phyloP scores from a whole-genome alignment of 2,888 invertebrate species.

The Nemurella pictetii region DNA sequence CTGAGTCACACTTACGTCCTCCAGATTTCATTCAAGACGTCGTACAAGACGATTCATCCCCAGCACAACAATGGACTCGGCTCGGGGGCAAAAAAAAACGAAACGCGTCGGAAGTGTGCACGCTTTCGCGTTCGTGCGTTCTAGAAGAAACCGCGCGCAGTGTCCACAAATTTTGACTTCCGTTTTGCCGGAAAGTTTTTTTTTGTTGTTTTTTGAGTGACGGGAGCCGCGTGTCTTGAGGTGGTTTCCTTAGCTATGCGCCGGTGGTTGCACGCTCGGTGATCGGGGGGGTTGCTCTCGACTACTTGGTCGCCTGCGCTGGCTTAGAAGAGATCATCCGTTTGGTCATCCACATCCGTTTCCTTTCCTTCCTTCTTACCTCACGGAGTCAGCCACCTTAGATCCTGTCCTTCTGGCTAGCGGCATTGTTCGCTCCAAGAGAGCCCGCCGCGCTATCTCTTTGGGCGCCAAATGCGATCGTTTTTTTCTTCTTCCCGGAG shows the following conservation, averaged over 20 bases:
- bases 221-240: neutral
- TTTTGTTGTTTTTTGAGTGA: neutral
- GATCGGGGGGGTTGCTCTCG: slow-evolving; percentile 5
- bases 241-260: neutral
- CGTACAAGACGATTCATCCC: neutral
- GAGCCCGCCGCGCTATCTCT: neutral
- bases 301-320: neutral
- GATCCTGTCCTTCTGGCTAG: slow-evolving; percentile 33
- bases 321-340: slow-evolving; percentile 14
- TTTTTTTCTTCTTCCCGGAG: neutral
- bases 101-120: neutral
- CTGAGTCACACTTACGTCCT: neutral
- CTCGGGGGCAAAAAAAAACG: neutral
- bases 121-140: neutral
- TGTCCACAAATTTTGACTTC: neutral
- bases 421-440: neutral
- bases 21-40: neutral
- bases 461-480: neutral
- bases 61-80: neutral
- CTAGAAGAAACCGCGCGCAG: neutral
- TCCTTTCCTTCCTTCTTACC: neutral
- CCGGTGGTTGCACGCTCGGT: neutral
- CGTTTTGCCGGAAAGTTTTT: neutral
- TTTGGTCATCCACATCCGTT: slow-evolving; percentile 32
- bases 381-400: slow-evolving; percentile 33